Evolutionary conservation across 2,113 vertebrate species (phyloP).

Genomic region (Puffinus mauretanicus): DNA sequence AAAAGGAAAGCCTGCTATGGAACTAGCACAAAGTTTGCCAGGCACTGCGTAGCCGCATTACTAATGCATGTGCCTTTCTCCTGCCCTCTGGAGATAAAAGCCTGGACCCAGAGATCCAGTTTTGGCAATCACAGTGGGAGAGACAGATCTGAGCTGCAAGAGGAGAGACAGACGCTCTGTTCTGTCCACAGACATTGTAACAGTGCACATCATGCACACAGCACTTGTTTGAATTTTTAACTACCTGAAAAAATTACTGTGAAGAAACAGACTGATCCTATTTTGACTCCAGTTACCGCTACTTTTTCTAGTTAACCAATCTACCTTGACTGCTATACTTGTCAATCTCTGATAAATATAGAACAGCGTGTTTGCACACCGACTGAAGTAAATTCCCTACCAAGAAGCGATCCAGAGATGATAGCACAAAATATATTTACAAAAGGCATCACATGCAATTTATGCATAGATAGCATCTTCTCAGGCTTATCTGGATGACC

Average conservation of each 20-base stretch:
- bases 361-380: not conserved
- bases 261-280: not conserved
- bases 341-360: not conserved
- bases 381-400: not conserved
- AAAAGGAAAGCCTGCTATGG: not conserved
- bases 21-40: not conserved
- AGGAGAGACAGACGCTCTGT: not conserved
- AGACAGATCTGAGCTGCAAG: not conserved
- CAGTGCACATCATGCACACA: not conserved
- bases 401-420: not conserved
- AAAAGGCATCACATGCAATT: not conserved
- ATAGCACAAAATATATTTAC: not conserved
- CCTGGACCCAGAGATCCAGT: not conserved
- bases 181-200: not conserved
- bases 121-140: not conserved
- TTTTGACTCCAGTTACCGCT: not conserved
- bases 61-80: not conserved
- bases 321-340: not conserved
- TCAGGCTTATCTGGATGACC: not conserved
- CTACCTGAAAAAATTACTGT: not conserved
- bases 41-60: not conserved
- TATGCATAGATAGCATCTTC: not conserved
- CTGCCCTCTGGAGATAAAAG: not conserved
- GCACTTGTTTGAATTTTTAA: not conserved
- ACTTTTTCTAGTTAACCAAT: not conserved